These are phyloP conservation scores for Proterorhinus semilunaris DNA, from an alignment of 2,113 vertebrate species.

Conservation along the genomic window DNA sequence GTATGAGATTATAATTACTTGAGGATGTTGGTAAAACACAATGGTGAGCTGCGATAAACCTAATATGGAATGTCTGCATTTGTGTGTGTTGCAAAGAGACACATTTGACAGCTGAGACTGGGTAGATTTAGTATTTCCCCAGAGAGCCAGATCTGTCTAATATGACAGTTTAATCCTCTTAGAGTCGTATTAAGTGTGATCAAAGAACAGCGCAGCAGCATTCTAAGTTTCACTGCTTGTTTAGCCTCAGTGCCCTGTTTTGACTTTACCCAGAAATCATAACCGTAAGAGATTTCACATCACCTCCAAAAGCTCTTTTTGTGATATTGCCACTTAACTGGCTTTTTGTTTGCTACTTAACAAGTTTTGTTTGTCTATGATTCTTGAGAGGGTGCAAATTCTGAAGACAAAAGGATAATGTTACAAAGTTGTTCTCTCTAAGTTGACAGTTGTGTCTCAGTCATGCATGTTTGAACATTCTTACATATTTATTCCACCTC, in stretches of 20 bases:
- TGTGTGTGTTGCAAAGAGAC: constrained; percentile 45
- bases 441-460: too few relatives aligned
- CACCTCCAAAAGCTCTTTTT: neutral
- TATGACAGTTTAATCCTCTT: constrained; percentile 67
- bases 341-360: too few relatives aligned
- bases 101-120: constrained; percentile 49
- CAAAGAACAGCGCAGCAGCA: constrained; percentile 53
- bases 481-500: too few relatives aligned
- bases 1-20: too few relatives aligned
- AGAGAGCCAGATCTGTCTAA: constrained; percentile 60
- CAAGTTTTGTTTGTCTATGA: too few relatives aligned
- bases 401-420: too few relatives aligned
- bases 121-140: constrained; percentile 58
- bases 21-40: too few relatives aligned
- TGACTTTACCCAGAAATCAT: constrained; percentile 26
- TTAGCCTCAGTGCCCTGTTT: constrained; percentile 16
- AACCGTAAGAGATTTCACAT: constrained; percentile 19
- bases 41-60: constrained; percentile 11
- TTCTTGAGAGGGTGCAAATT: too few relatives aligned
- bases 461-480: too few relatives aligned
- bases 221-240: constrained; percentile 38
- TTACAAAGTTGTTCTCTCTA: too few relatives aligned
- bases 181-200: constrained; percentile 56
- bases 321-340: constrained; percentile 1
- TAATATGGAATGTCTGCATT: constrained; percentile 42